These are phyloP conservation scores for Protophormia terraenovae DNA, from an alignment of 2,888 invertebrate genomes.

Conservation along the genomic window DNA sequence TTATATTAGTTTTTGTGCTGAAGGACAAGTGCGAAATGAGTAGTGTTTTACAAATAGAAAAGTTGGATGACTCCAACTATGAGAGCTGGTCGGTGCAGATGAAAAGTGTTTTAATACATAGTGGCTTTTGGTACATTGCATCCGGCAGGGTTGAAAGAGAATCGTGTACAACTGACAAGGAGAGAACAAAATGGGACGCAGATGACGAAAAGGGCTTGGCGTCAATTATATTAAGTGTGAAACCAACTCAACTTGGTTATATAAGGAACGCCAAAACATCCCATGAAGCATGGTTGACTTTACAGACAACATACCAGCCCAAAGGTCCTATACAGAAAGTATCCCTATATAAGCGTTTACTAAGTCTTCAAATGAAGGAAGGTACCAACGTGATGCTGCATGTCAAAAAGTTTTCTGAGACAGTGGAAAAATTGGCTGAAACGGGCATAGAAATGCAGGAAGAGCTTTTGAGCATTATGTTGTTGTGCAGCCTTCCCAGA, in stretches of 20 bases:
- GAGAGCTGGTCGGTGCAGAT: slow-evolving; percentile 15
- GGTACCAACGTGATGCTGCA: background rate
- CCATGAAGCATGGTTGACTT: background rate
- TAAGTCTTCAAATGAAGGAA: background rate
- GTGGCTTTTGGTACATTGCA: slow-evolving; percentile 16
- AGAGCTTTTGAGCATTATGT: background rate
- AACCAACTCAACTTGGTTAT: background rate
- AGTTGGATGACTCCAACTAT: slow-evolving; percentile 18
- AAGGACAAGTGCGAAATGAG: background rate
- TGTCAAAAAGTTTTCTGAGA: background rate
- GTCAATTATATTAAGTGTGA: background rate
- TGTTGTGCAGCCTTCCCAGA: too few relatives aligned
- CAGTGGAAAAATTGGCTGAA: background rate
- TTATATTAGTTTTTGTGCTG: background rate
- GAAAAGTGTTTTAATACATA: background rate
- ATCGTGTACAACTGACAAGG: background rate
- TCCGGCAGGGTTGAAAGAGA: slow-evolving; percentile 9
- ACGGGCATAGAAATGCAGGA: background rate
- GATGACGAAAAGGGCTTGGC: background rate
- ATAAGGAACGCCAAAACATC: background rate
- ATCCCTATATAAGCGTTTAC: background rate
- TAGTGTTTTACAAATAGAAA: slow-evolving; percentile 2
- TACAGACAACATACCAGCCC: background rate
- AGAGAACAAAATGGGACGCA: background rate
- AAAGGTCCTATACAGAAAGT: background rate